A percentile compares a stretch with the other conserved stretches of the same genome.
Conservation (phyloP, 2,113 vertebrate genomes). For the Empidonax traillii region DNA sequence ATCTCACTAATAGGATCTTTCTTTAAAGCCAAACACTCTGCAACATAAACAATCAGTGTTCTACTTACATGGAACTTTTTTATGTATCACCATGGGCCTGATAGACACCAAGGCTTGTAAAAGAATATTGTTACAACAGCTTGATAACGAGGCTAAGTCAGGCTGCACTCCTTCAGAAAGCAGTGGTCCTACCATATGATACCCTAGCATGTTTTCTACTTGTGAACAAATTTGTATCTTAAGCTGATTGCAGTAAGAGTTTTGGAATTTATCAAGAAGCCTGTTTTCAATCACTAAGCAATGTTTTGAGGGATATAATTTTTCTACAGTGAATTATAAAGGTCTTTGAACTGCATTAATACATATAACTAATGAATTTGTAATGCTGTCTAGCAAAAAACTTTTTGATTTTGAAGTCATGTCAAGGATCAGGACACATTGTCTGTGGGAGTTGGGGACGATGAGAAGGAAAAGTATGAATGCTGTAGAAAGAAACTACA, state of each 20-base stretch:
- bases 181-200: not conserved
- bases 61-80: not conserved
- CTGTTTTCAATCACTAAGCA: not conserved
- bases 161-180: not conserved
- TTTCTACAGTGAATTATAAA: not conserved
- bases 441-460: too few relatives aligned
- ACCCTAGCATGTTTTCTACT: not conserved
- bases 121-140: not conserved
- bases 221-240: not conserved
- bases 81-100: not conserved
- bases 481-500: too few relatives aligned
- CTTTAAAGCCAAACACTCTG: not conserved
- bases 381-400: not conserved
- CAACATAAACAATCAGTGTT: not conserved
- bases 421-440: not conserved
- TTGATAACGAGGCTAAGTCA: not conserved
- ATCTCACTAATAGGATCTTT: not conserved
- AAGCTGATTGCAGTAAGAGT: not conserved
- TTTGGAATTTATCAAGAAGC: not conserved
- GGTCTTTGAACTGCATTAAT: not conserved
- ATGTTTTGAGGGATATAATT: not conserved
- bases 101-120: not conserved
- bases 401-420: not conserved
- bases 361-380: not conserved
- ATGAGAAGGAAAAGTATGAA: too few relatives aligned